Evolutionary conservation across 2,888 invertebrate genomes (phyloP), one percentile per base, ranked within the genome.

Genomic region (Chrysolina americana): DNA sequence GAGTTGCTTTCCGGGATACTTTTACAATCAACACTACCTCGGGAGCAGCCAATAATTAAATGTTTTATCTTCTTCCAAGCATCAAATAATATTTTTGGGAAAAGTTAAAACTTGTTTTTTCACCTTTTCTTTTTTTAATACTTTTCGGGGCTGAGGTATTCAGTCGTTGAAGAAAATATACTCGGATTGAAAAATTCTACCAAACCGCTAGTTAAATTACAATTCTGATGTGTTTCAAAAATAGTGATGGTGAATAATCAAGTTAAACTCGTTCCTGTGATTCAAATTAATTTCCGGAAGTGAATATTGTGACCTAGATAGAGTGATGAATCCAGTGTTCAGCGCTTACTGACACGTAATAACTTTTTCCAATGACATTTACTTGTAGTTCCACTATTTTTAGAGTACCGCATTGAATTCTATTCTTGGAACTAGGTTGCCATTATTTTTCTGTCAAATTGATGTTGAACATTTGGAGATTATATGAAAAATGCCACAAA

Each of bases 291-390:
- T 59, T 59, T 36, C 59, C 59, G 59, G 59, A 59, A 23, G n/a
- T 28, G 8, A 36, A 59, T n/a, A 23, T 36, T 28, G 59, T 36
- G 59, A 9, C 59, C 59, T n/a, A 59, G 23, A 5, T 56, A 21
- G 15, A 59, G n/a, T 59, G 28, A 36, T 28, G 36, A 36, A 53
- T 21, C 21, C 21, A 13, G 11, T 10, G 21, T 21, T 53, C 19
- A 23, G n/a, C 36, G 23, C 36, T 59, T 36, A n/a, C 59, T 59
- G 59, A 59, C 59, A 59, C 59, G 59, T 59, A 59, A 36, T 59
- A 59, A 53, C 36, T n/a, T 59, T 59, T 59, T 59, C 59, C 59
- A 59, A 28, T 59, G 59, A 59, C 59, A 59, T 59, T 59, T 36
- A 59, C 59, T 23, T 59, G n/a, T 15, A 28, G 59, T 36, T 59